Evolutionary conservation across 2,113 vertebrate genomes (phyloP).

Genomic region (Silurus meridionalis): DNA sequence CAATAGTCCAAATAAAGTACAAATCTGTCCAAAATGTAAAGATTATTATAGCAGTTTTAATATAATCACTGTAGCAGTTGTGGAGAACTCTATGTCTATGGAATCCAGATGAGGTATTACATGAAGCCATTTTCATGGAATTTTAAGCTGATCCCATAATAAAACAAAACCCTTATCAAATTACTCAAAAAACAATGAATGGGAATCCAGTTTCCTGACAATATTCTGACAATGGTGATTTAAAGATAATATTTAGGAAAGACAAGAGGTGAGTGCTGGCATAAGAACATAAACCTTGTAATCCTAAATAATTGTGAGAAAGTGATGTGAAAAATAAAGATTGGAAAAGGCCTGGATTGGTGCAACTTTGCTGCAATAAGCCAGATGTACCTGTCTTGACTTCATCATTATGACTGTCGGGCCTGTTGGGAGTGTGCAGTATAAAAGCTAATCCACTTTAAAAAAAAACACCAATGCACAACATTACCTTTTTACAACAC

Average conservation of each 20-base stretch:
- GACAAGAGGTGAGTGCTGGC: neutral
- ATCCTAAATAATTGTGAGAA: conserved; percentile 17
- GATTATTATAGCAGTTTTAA: neutral
- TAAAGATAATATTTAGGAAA: neutral
- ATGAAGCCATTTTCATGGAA: neutral
- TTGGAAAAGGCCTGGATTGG: conserved; percentile 20
- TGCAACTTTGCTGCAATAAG: neutral
- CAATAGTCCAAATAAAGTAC: neutral
- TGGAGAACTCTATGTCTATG: neutral
- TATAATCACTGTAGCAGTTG: neutral
- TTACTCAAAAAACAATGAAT: neutral
- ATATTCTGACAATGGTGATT: neutral
- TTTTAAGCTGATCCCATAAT: no score
- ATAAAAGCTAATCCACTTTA: neutral
- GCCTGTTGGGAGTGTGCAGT: neutral
- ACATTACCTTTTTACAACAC: neutral
- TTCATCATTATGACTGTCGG: conserved; percentile 5
- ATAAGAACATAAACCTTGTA: conserved; percentile 25
- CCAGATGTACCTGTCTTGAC: conserved; percentile 6
- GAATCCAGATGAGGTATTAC: neutral
- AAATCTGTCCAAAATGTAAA: neutral
- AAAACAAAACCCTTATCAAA: no score
- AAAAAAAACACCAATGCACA: conserved; percentile 28
- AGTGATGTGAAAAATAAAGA: conserved; percentile 31
- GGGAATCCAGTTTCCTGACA: neutral